These are phyloP conservation scores for Orius insidiosus DNA, from an alignment of 1,140 invertebrate species.

Conservation along the genomic window DNA sequence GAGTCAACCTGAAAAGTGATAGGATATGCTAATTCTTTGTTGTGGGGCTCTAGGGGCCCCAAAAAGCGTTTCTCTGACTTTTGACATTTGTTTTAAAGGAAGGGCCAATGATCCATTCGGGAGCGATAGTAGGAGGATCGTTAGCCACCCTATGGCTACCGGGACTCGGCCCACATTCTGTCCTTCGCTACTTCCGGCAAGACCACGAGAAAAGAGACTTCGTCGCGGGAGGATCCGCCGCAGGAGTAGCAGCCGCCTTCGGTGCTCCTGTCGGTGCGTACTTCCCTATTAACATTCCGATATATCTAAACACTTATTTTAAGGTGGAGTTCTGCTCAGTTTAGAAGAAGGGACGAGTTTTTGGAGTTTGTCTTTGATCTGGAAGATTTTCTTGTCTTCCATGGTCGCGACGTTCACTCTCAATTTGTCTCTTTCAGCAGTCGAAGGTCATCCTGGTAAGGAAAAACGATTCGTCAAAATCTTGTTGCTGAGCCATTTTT, in stretches of 20 bases:
- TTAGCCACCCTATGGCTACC: constrained; percentile 18
- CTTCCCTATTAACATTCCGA: not conserved
- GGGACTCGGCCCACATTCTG: constrained; percentile 20
- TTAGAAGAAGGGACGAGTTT: constrained; percentile 97
- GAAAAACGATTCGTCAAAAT: not conserved
- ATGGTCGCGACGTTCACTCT: constrained; percentile 93
- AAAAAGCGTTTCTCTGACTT: too few relatives aligned
- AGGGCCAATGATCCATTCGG: constrained; percentile 99
- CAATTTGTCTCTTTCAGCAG: constrained; percentile 75
- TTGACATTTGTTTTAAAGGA: constrained; percentile 42
- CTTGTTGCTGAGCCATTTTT: constrained; percentile 9
- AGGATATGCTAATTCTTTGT: too few relatives aligned
- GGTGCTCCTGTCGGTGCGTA: constrained; percentile 78
- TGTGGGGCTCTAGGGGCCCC: too few relatives aligned
- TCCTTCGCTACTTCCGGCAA: constrained; percentile 83
- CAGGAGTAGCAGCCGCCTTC: constrained; percentile 90
- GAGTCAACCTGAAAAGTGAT: too few relatives aligned
- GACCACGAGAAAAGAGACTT: constrained; percentile 98
- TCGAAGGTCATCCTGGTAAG: constrained; percentile 62
- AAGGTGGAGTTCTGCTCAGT: constrained; percentile 89
- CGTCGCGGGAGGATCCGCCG: constrained; percentile 89
- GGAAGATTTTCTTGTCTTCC: constrained; percentile 94
- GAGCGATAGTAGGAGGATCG: constrained; percentile 79
- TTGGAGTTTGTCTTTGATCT: constrained; percentile 93
- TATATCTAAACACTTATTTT: not conserved